Evolutionary conservation across 2,888 invertebrate genomes (phyloP).

Genomic region (Steinernema scapterisci): DNA sequence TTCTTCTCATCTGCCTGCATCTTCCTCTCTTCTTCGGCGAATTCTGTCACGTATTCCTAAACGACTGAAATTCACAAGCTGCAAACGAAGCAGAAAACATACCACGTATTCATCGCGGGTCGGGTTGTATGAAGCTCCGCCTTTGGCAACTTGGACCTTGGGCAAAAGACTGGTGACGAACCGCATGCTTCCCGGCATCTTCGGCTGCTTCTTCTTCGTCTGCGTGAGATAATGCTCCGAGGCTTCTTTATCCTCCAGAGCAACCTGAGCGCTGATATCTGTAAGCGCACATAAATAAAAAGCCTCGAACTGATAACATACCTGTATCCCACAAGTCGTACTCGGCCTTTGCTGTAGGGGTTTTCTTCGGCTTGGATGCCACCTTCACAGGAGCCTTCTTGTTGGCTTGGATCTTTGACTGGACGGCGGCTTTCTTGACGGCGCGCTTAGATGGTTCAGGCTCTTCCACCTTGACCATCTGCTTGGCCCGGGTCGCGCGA

Average conservation of each 20-base stretch:
- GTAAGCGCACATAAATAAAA: neutral
- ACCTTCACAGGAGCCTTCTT: neutral
- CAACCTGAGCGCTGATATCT: slow-evolving; percentile 1
- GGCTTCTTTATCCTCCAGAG: neutral
- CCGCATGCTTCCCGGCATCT: slow-evolving; percentile 36
- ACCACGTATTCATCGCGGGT: slow-evolving; percentile 50
- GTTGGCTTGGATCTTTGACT: neutral
- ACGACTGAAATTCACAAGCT: neutral
- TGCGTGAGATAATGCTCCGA: slow-evolving; percentile 24
- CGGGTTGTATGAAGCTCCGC: slow-evolving; percentile 58
- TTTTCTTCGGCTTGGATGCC: neutral
- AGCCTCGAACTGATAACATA: neutral
- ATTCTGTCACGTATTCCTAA: slow-evolving; percentile 43
- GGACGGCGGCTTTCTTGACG: neutral
- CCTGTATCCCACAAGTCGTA: slow-evolving; percentile 27
- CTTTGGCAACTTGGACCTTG: slow-evolving; percentile 45
- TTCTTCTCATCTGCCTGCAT: slow-evolving; percentile 33
- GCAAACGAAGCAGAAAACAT: neutral
- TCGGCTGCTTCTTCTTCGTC: slow-evolving; percentile 27
- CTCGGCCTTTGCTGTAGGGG: neutral
- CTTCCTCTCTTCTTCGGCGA: slow-evolving; percentile 46
- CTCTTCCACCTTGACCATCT: slow-evolving; percentile 1
- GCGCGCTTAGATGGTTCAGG: neutral
- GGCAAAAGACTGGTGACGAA: slow-evolving; percentile 49
- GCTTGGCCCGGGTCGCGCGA: neutral